Evolutionary conservation across 2,888 invertebrate genomes (phyloP), one percentile per base, ranked within the genome.

Genomic region (Dyspetes luteomarginatus): DNA sequence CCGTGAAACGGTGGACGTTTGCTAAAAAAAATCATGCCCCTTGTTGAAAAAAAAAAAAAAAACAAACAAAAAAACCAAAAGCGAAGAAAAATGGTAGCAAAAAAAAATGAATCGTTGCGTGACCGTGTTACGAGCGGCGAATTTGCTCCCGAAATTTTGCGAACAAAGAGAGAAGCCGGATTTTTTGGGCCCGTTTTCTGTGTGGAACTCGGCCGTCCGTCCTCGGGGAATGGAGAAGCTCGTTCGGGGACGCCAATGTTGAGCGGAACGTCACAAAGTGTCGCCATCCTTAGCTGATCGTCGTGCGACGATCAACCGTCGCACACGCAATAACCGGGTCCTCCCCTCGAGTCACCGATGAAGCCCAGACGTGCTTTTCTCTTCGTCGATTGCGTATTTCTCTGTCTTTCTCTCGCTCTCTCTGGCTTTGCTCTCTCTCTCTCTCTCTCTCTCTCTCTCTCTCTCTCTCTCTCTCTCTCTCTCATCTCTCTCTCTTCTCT

Each of bases 271-370:
- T 67, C 26, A 67, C 30, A 60, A 65, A 58, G 71, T 78, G 77
- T 78, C 77, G 65, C 41, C 17, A 7, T 58, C 24, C 24, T 17
- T 22, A 22, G 5, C 19, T 24, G 3, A 7, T 26, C 48, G 52
- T 24, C 12, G 41, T 60, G n/a, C 45, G n/a, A 28, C 71, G 75
- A 43, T 84, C 79, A 85, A 84, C 83, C 83, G 81, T 62, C 67
- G 74, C 73, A 58, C 64, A 43, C 69, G 84, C 81, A 82, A 87
- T 85, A 83, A 82, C 76, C 84, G 83, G 82, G 84, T 80, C 82
- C 72, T 78, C 52, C 36, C n/a, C n/a, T n/a, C 62, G 50, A 64
- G 60, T n/a, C 17, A 71, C 52, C 77, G 83, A 83, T 48, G 50
- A 67, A 67, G 30, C 50, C 50, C 41, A 30, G 36, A 41, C 50